A percentile compares a stretch with the other conserved stretches of the same genome.
Evolutionary conservation across 2,888 invertebrate genomes (phyloP).

Genomic region (Rhimphoctona megacephalus): DNA sequence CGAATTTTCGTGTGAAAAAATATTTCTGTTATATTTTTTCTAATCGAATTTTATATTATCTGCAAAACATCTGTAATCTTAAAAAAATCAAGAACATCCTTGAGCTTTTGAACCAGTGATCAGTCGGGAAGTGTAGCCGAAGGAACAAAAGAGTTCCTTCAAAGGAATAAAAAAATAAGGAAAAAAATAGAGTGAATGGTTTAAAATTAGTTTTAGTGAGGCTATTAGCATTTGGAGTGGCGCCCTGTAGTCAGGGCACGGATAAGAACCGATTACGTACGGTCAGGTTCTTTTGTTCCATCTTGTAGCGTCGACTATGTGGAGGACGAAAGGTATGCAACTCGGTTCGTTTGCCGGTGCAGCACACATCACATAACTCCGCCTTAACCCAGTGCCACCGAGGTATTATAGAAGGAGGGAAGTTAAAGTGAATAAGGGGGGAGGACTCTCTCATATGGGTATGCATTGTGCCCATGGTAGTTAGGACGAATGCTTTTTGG

Average conservation of each 20-base stretch:
- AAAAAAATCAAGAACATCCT: neutral
- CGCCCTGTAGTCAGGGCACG: constrained; percentile 60
- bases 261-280: constrained; percentile 67
- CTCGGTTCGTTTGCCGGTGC: constrained; percentile 66
- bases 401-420: constrained; percentile 34
- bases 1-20: too few species aligned
- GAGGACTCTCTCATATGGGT: constrained; percentile 26
- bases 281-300: constrained; percentile 56
- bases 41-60: neutral
- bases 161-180: neutral
- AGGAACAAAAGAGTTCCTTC: neutral
- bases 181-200: constrained; percentile 15
- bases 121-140: neutral
- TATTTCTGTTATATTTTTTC: too few species aligned
- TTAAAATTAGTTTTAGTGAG: constrained; percentile 41
- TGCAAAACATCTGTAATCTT: neutral
- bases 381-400: constrained; percentile 82
- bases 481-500: constrained; percentile 80
- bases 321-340: constrained; percentile 60
- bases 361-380: constrained; percentile 78
- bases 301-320: constrained; percentile 39
- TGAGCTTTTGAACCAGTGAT: neutral
- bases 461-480: constrained; percentile 72
- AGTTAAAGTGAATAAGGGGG: neutral
- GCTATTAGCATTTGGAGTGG: constrained; percentile 47